Percentiles rank a stretch among this genome's conserved stretches.
Conservation (phyloP, 2,888 invertebrate genomes). For the Drosophila setosimentum region DNA sequence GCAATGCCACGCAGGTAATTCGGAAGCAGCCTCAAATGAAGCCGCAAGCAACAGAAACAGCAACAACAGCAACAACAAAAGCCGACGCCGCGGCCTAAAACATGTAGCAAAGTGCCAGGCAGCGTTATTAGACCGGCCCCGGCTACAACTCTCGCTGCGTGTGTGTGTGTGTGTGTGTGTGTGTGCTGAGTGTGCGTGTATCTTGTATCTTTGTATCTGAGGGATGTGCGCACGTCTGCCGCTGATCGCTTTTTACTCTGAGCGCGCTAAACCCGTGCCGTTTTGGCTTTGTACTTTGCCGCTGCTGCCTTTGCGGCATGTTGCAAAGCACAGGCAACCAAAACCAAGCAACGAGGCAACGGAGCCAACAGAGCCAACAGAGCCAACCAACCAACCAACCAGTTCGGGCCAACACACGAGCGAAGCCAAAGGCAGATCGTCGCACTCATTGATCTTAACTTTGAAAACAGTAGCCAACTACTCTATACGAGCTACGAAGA, state of each 20-base stretch:
- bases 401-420: constrained; percentile 44
- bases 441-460: constrained; percentile 82
- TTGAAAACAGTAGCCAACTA: constrained; percentile 82
- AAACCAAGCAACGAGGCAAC: background rate
- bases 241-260: constrained; percentile 81
- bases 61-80: constrained; percentile 59
- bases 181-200: constrained; percentile 31
- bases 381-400: background rate
- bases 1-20: constrained; percentile 81
- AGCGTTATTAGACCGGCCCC: constrained; percentile 76
- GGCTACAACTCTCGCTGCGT: constrained; percentile 25
- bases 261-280: constrained; percentile 85
- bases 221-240: constrained; percentile 70
- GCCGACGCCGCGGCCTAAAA: constrained; percentile 68
- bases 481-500: constrained; percentile 30
- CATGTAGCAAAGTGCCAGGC: constrained; percentile 74
- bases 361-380: background rate
- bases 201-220: constrained; percentile 57
- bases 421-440: constrained; percentile 64
- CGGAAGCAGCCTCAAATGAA: constrained; percentile 82
- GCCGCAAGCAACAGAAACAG: constrained; percentile 54
- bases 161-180: constrained; percentile 34
- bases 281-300: constrained; percentile 83
- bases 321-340: constrained; percentile 76
- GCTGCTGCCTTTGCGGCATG: constrained; percentile 81